phyloP scores from a whole-genome alignment of 1,140 invertebrate genomes.

The Oryctes rhinoceros region DNA sequence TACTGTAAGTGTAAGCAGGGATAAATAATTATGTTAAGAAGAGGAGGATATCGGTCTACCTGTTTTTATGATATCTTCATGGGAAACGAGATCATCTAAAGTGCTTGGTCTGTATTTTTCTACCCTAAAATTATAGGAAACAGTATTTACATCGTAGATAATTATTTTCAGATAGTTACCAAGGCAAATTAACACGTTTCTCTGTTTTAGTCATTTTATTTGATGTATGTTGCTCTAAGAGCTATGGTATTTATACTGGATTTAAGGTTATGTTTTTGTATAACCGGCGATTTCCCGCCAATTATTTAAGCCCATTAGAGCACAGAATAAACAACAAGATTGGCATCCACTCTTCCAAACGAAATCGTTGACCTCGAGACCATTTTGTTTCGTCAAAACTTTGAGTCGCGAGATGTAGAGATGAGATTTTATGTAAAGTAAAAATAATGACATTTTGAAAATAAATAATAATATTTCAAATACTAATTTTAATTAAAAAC shows the following conservation, averaged over 20 bases:
- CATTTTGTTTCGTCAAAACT: too few relatives aligned
- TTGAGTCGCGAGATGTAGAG: too few relatives aligned
- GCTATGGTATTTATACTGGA: too few relatives aligned
- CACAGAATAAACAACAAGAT: too few relatives aligned
- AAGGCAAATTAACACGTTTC: slow-evolving; percentile 45
- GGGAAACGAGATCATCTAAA: slow-evolving; percentile 94
- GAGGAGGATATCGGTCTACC: slow-evolving; percentile 80
- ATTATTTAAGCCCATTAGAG: too few relatives aligned
- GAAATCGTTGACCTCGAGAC: too few relatives aligned
- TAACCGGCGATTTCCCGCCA: background rate
- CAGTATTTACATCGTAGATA: slow-evolving; percentile 29
- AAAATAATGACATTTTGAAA: too few relatives aligned
- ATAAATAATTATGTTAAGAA: slow-evolving; percentile 56
- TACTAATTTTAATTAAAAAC: too few relatives aligned
- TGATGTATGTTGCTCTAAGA: background rate
- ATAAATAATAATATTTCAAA: too few relatives aligned
- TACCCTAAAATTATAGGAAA: slow-evolving; percentile 75
- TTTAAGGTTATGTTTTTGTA: slow-evolving; percentile 4
- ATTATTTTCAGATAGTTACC: slow-evolving; percentile 44
- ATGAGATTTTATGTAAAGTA: too few relatives aligned
- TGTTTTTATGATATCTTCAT: slow-evolving; percentile 96
- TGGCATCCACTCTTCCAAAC: too few relatives aligned
- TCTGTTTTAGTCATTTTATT: slow-evolving; percentile 41
- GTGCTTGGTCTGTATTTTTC: slow-evolving; percentile 96
- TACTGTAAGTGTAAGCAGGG: slow-evolving; percentile 72